A percentile compares a stretch with the other conserved stretches of the same genome.
Conservation (phyloP, 2,113 vertebrate species). For the Psammodynastes pulverulentus region DNA sequence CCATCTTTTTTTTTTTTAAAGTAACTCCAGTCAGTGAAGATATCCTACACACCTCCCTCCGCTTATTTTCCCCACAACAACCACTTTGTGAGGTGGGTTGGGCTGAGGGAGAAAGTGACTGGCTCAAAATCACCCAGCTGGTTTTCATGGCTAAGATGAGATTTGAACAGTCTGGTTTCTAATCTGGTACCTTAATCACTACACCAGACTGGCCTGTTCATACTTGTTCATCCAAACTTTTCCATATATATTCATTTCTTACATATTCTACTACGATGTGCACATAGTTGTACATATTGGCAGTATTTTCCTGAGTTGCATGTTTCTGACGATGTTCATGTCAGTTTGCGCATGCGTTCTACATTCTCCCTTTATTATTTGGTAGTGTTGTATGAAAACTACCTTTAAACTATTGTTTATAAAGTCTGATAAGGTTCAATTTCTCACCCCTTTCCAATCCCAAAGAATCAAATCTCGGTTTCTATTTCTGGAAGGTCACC, state of each 20-base stretch:
- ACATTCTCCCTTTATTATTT: not conserved
- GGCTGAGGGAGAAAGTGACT: not conserved
- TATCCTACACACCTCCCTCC: not conserved
- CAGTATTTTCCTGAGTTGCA: not conserved
- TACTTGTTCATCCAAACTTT: not conserved
- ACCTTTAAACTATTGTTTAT: too few relatives aligned
- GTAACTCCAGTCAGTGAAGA: not conserved
- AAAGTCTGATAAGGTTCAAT: not conserved
- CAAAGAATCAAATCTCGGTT: not conserved
- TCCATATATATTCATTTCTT: not conserved
- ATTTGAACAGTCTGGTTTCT: too few relatives aligned
- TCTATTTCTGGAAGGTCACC: not conserved
- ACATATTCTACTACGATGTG: not conserved
- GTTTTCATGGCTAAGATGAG: too few relatives aligned
- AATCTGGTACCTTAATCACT: too few relatives aligned
- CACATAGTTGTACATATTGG: not conserved
- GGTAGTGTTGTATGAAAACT: not conserved
- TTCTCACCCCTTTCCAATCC: not conserved
- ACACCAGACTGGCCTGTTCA: too few relatives aligned
- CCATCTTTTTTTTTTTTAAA: not conserved
- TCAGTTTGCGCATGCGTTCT: not conserved
- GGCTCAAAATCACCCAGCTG: too few relatives aligned
- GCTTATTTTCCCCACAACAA: not conserved
- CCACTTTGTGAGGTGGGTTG: not conserved
- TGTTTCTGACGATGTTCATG: not conserved